Evolutionary conservation across 2,113 vertebrate genomes (phyloP).

Genomic region (Psettodes erumei): DNA sequence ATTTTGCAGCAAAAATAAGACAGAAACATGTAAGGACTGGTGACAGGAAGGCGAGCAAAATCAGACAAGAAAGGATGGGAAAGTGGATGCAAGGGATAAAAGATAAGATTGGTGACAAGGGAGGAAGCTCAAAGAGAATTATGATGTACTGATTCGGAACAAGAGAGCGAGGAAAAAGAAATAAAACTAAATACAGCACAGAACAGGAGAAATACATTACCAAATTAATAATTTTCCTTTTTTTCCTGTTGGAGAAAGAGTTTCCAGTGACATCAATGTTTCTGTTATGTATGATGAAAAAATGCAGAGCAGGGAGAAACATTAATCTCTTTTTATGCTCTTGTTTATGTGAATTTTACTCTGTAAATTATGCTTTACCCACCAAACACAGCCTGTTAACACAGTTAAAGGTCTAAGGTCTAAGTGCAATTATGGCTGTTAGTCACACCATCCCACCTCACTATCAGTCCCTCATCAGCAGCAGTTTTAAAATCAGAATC

Average conservation of each 20-base stretch:
- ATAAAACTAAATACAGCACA: not conserved
- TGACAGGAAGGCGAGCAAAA: not conserved
- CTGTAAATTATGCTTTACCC: not conserved
- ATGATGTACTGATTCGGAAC: constrained; percentile 20
- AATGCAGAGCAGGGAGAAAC: not conserved
- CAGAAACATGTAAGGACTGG: not conserved
- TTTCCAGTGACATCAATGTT: too few species aligned
- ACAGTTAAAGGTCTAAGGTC: constrained; percentile 20
- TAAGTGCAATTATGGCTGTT: constrained; percentile 8
- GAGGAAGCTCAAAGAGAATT: constrained; percentile 20
- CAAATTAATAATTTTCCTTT: constrained; percentile 18
- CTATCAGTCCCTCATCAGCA: constrained; percentile 9
- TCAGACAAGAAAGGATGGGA: not conserved
- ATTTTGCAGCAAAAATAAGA: not conserved
- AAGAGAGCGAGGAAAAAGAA: not conserved
- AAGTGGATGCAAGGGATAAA: not conserved
- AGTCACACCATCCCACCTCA: not conserved
- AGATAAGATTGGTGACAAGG: constrained; percentile 5
- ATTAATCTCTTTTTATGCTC: not conserved
- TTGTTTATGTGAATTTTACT: not conserved
- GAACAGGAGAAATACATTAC: not conserved
- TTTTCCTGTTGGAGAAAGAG: too few species aligned
- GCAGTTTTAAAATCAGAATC: constrained; percentile 15
- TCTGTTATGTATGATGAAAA: not conserved
- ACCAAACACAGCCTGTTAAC: not conserved